These are phyloP conservation scores for Platypus cylindrus DNA, from an alignment of 2,888 invertebrate species.

Conservation along the genomic window DNA sequence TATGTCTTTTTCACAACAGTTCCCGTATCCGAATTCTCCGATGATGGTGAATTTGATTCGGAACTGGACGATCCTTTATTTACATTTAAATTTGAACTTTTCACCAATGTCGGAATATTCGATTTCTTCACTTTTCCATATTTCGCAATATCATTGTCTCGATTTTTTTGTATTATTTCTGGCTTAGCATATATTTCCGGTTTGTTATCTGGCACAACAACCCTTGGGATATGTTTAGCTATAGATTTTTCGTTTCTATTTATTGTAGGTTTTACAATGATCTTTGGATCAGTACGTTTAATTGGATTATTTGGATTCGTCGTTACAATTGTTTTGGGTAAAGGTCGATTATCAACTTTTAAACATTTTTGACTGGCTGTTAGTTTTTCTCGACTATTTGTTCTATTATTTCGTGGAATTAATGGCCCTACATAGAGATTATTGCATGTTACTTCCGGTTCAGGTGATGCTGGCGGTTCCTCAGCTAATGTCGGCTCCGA, in stretches of 20 bases:
- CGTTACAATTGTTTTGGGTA: constrained; percentile 37
- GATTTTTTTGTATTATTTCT: neutral
- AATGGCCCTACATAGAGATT: constrained; percentile 44
- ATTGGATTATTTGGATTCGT: constrained; percentile 36
- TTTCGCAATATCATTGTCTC: constrained; percentile 6
- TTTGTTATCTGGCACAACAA: constrained; percentile 32
- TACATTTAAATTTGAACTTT: constrained; percentile 20
- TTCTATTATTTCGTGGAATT: constrained; percentile 33
- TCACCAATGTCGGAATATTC: constrained; percentile 31
- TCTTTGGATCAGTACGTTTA: constrained; percentile 41
- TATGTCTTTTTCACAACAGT: constrained; percentile 32
- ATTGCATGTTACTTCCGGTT: constrained; percentile 40
- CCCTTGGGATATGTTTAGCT: constrained; percentile 37
- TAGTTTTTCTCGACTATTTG: constrained; percentile 6
- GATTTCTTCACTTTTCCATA: constrained; percentile 22
- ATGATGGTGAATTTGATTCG: constrained; percentile 38
- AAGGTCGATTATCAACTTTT: constrained; percentile 6
- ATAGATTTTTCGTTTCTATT: constrained; percentile 25
- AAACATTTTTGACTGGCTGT: constrained; percentile 1
- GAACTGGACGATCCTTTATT: constrained; percentile 38
- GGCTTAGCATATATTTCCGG: constrained; percentile 16
- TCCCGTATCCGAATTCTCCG: constrained; percentile 35
- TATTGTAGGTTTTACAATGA: constrained; percentile 47
- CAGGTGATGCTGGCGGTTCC: constrained; percentile 36
- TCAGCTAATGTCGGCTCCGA: constrained; percentile 37